phyloP scores from a whole-genome alignment of 35 echinoderm and acorn worm genomes.

The Strongylocentrotus purpuratus region DNA sequence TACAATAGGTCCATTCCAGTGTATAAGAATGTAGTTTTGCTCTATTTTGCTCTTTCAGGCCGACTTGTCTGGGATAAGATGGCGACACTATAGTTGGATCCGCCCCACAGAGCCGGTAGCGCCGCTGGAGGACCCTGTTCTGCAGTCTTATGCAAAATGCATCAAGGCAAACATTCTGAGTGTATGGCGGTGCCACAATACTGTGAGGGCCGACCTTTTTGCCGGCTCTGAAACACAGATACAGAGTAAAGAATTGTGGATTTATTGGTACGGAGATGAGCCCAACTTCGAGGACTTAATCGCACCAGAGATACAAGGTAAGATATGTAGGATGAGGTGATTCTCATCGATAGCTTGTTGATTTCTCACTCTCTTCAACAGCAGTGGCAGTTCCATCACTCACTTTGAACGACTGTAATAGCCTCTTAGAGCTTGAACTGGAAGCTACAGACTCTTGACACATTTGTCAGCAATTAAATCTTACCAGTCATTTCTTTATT shows the following conservation, averaged over 20 bases:
- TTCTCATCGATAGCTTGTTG: background rate
- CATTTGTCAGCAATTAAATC: no score
- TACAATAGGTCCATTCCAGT: no score
- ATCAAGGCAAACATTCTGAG: conserved; percentile 82
- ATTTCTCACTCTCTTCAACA: background rate
- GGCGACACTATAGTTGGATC: conserved; percentile 81
- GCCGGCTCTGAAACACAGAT: conserved; percentile 23
- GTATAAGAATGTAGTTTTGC: background rate
- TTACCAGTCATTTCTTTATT: no score
- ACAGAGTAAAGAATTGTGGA: conserved; percentile 88
- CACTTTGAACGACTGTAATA: no score
- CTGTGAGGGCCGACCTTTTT: conserved; percentile 34
- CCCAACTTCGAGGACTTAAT: conserved; percentile 87
- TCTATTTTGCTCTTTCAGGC: conserved; percentile 59
- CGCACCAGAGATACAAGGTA: conserved; percentile 87
- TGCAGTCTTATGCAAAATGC: conserved; percentile 88
- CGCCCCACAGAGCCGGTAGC: conserved; percentile 77
- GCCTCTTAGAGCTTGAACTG: no score
- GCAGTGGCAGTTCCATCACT: no score
- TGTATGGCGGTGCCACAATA: conserved; percentile 82
- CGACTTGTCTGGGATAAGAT: conserved; percentile 96
- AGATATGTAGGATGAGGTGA: background rate
- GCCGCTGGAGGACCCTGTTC: conserved; percentile 96
- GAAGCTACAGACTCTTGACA: no score
- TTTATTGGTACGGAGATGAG: conserved; percentile 98